Evolutionary conservation across 2,797 vertebrate genomes (phyloP).

Genomic region (Nannoperca obscura): DNA sequence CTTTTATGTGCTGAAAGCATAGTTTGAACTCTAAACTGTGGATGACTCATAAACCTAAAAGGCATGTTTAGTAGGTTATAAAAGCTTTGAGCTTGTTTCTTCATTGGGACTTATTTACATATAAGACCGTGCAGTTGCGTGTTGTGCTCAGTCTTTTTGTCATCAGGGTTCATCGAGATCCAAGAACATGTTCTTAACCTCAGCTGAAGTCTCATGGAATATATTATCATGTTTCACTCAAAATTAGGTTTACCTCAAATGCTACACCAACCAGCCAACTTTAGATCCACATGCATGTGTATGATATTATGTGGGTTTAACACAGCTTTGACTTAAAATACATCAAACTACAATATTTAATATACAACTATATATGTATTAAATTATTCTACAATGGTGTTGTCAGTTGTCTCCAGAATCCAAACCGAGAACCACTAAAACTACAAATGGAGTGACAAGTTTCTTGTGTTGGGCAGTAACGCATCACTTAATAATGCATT

Average conservation of each 20-base stretch:
- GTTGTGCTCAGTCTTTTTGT: constrained; percentile 54
- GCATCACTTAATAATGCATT: background rate
- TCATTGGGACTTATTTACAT: constrained; percentile 56
- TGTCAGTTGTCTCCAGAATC: constrained; percentile 35
- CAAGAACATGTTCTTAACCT: constrained; percentile 69
- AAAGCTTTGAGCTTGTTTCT: constrained; percentile 42
- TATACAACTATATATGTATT: constrained; percentile 73
- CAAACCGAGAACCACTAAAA: constrained; percentile 14
- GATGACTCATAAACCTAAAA: constrained; percentile 59
- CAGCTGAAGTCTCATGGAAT: constrained; percentile 66
- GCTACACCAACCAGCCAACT: constrained; percentile 69
- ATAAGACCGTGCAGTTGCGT: constrained; percentile 31
- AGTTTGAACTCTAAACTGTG: constrained; percentile 51
- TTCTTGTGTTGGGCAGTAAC: background rate
- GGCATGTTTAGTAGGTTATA: constrained; percentile 43
- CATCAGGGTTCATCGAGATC: constrained; percentile 51
- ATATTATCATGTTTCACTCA: constrained; percentile 76
- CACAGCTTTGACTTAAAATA: constrained; percentile 68
- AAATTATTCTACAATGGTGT: constrained; percentile 52
- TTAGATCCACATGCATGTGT: constrained; percentile 70
- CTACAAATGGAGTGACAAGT: background rate
- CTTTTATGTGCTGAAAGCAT: constrained; percentile 47
- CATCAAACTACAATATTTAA: constrained; percentile 57
- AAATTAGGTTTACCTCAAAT: constrained; percentile 74
- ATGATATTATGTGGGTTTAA: constrained; percentile 72